Conservation (phyloP, 2,113 vertebrate species). For the Labeo rohita region DNA sequence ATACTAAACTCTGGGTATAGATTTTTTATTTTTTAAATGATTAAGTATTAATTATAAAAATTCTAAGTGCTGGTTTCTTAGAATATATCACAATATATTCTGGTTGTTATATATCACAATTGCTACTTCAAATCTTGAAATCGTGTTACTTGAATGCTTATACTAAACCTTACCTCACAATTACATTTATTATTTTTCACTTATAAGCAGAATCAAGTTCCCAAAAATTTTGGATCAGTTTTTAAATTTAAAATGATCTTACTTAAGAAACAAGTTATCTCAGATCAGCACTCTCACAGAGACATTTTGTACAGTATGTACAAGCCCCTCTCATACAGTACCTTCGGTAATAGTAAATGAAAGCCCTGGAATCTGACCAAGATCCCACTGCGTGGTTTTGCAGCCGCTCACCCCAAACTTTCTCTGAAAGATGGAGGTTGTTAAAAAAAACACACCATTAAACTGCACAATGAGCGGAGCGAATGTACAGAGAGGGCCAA, state of each 20-base stretch:
- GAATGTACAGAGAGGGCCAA: constrained; percentile 24
- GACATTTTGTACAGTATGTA: background rate
- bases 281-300: constrained; percentile 9
- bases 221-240: background rate
- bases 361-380: constrained; percentile 48
- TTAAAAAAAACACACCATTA: constrained; percentile 48
- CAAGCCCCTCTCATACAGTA: background rate
- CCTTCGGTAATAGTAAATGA: constrained; percentile 23
- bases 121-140: too few species aligned
- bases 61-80: too few species aligned
- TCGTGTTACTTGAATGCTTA: too few species aligned
- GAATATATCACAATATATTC: too few species aligned
- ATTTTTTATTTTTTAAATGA: background rate
- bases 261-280: background rate
- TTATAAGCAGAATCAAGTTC: background rate
- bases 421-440: constrained; percentile 41
- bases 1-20: background rate
- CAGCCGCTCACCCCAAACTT: constrained; percentile 19
- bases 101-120: too few species aligned
- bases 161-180: background rate
- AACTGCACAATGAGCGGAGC: constrained; percentile 21
- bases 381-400: constrained; percentile 41
- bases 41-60: background rate
- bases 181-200: background rate
- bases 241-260: background rate